Conservation (phyloP, 1,140 invertebrate genomes). For the Aphidius gifuensis region DNA sequence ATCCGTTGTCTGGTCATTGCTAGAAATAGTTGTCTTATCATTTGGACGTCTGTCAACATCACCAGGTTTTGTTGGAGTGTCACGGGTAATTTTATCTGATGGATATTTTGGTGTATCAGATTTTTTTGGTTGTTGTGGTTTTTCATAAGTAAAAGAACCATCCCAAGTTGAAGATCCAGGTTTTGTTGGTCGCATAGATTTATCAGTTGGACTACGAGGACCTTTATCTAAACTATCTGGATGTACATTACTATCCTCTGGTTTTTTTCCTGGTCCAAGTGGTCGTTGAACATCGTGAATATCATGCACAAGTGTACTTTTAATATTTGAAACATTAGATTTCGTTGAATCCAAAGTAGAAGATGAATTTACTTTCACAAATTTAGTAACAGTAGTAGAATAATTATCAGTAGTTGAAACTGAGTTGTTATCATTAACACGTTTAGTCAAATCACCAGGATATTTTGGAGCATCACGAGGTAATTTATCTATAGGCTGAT, state of each 20-base stretch:
- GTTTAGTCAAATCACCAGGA: conserved; percentile 6
- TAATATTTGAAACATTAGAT: conserved; percentile 9
- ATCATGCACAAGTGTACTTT: conserved; percentile 18
- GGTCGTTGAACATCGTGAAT: conserved; percentile 14
- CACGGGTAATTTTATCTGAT: conserved; percentile 7
- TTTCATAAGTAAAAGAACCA: conserved; percentile 21
- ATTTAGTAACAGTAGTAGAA: conserved; percentile 4
- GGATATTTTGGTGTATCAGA: conserved; percentile 7
- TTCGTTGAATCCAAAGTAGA: conserved; percentile 6
- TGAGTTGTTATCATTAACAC: conserved; percentile 2
- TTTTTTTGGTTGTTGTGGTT: conserved; percentile 2
- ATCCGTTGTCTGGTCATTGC: background rate
- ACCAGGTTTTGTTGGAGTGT: conserved; percentile 1
- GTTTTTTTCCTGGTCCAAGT: background rate
- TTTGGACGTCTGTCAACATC: conserved; percentile 14
- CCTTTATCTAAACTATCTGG: background rate
- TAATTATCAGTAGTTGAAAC: background rate
- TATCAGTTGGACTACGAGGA: conserved; percentile 6
- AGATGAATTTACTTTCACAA: conserved; percentile 10
- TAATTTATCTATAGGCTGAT: background rate
- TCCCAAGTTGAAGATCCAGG: conserved; percentile 26
- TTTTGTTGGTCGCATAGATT: conserved; percentile 12
- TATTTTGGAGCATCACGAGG: conserved; percentile 8
- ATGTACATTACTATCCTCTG: background rate
- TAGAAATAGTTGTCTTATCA: conserved; percentile 4